Conservation (phyloP, 1,140 invertebrate genomes). For the Zaprionus camerounensis region DNA sequence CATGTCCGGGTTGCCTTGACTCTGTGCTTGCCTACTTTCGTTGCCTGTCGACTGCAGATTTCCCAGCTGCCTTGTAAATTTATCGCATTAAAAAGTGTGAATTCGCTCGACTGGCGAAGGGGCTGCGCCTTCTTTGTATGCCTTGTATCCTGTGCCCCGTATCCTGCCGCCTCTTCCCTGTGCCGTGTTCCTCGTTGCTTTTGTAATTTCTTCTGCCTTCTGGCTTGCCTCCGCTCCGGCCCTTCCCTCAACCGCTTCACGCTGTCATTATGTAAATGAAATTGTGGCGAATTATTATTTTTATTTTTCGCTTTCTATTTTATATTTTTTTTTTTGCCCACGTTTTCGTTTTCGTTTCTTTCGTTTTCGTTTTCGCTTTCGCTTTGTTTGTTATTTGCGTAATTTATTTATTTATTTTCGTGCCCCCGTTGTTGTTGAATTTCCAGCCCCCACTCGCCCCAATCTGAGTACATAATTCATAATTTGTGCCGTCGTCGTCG, state of each 20-base stretch:
- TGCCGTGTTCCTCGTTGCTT: slow-evolving; percentile 1
- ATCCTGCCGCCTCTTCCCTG: background rate
- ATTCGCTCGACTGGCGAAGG: slow-evolving; percentile 32
- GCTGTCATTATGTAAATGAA: slow-evolving; percentile 82
- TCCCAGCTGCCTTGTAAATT: slow-evolving; percentile 81
- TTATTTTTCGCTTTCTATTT: slow-evolving; percentile 46
- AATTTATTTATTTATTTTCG: slow-evolving; percentile 74
- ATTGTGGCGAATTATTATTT: slow-evolving; percentile 81
- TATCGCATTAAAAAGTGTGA: slow-evolving; percentile 82
- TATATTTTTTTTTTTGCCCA: background rate
- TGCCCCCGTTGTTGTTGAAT: slow-evolving; percentile 35
- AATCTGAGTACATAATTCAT: slow-evolving; percentile 75
- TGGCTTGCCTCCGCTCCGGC: background rate
- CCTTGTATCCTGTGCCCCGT: background rate
- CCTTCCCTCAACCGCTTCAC: slow-evolving; percentile 58
- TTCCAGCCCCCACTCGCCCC: background rate
- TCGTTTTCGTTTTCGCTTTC: slow-evolving; percentile 31
- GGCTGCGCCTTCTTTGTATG: background rate
- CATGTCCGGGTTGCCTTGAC: background rate
- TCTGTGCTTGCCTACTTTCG: slow-evolving; percentile 48
- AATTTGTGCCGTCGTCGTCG: slow-evolving; percentile 58
- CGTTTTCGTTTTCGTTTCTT: slow-evolving; percentile 24
- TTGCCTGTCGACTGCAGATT: slow-evolving; percentile 78
- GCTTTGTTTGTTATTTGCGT: slow-evolving; percentile 49
- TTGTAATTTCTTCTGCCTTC: slow-evolving; percentile 60